Percentiles rank a stretch among this genome's conserved stretches.
Evolutionary conservation across 92 coral and sea anemone species (phyloP).

Genomic region (Epizoanthus rinbou): DNA sequence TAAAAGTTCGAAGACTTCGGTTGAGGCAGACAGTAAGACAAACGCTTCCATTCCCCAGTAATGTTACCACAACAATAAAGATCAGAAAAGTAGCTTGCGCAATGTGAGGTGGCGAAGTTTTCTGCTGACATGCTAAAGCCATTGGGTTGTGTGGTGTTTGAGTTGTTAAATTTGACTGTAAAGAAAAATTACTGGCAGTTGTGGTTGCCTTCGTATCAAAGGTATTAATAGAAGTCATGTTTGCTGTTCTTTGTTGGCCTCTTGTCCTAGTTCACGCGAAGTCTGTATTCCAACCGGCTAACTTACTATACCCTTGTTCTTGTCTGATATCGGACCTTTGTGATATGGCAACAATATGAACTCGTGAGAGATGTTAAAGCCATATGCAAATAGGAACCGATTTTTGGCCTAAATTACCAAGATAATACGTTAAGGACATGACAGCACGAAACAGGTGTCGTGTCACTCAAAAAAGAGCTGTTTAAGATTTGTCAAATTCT

Average conservation of each 20-base stretch:
- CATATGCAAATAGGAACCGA: constrained; percentile 26
- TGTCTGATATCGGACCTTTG: not conserved
- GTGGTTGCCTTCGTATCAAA: not conserved
- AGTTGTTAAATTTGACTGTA: not conserved
- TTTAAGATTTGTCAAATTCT: constrained; percentile 21
- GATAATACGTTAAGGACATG: constrained; percentile 2
- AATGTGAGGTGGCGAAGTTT: constrained; percentile 62
- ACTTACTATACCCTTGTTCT: not conserved
- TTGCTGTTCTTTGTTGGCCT: not conserved
- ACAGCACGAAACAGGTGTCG: constrained; percentile 37
- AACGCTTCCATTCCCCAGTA: constrained; percentile 72
- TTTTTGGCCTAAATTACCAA: constrained; percentile 1
- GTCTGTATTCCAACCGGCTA: not conserved
- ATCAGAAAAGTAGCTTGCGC: constrained; percentile 68
- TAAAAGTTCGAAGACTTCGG: constrained; percentile 70
- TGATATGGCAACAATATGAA: not conserved
- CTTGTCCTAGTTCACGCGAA: not conserved
- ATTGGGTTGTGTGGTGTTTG: not conserved
- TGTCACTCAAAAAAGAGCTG: constrained; percentile 12
- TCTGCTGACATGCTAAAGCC: constrained; percentile 32
- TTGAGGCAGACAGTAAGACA: constrained; percentile 68
- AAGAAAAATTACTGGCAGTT: not conserved
- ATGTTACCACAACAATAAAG: constrained; percentile 60
- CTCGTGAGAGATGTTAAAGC: constrained; percentile 25
- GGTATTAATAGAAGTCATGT: not conserved